Base-by-base conservation (phyloP, 2,113 vertebrate genomes). In the Paedocypris sp. region DNA sequence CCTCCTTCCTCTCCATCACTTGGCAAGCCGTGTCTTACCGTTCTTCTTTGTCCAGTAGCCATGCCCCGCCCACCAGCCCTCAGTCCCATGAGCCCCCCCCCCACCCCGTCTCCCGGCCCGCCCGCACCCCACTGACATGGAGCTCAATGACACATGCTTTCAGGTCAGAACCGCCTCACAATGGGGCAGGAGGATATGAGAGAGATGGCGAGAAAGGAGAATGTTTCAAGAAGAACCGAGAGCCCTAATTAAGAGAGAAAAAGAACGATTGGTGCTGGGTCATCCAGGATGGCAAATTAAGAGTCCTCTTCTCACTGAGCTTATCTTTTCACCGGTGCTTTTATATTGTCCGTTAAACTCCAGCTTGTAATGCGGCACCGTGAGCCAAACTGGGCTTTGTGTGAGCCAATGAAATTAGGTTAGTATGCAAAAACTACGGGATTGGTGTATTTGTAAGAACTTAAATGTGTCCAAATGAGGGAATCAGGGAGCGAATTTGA, bases 71-170 rank as follows among this genome's bases (percentile, higher is more conserved):
- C 25, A 16, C 26, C 3, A 12, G 38, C 18, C 25, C 18, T 2
- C 26, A 42, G 31, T 58, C 53, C 12, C 53, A 43, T 39, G 43
- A 32, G 26, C 39, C 16, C 53, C 38, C 26, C 32, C 48, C 75
- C 39, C n/a, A n/a, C 74, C 75, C 77, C 82, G 82, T 79, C 69
- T 69, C 56, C 45, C 72, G 78, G 78, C n/a, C 59, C 18, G 13
- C n/a, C 53, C 73, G 71, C 76, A 76, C 77, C 75, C 70, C 73
- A 67, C 73, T 79, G 80, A 79, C 82, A 77, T 62, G 64, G 77
- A 82, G 77, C 82, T 81, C 77, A 80, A 71, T 82, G 78, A 69
- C 81, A 74, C 20, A 77, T 80, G 80, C 77, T 80, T 68, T 77
- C 77, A 83, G 81, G 78, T 84, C 82, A 81, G 0, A 1, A 71